Conservation (phyloP, 2,888 invertebrate species). For the Ennomos fuscantarius region DNA sequence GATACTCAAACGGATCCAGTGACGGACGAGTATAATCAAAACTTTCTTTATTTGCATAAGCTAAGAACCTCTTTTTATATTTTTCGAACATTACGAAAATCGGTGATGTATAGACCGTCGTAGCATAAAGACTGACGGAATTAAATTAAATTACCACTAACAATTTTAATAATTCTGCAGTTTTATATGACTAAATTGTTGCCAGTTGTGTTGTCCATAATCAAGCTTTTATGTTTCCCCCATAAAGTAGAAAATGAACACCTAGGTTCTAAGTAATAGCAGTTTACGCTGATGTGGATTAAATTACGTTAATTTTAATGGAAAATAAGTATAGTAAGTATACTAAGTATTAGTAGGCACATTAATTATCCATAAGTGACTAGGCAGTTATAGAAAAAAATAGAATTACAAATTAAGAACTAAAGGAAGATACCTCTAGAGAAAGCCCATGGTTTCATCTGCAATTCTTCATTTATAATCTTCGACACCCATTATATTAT, state of each 20-base stretch:
- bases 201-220: neutral
- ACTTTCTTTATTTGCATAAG: slow-evolving; percentile 13
- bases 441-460: too few species aligned
- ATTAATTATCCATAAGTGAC: too few species aligned
- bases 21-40: slow-evolving; percentile 3
- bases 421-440: too few species aligned
- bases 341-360: too few species aligned
- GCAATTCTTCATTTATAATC: too few species aligned
- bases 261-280: too few species aligned
- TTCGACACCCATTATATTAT: too few species aligned
- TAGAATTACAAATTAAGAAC: too few species aligned
- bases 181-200: neutral
- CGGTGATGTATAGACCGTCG: neutral
- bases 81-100: slow-evolving; percentile 1
- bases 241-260: neutral
- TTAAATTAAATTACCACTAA: too few species aligned
- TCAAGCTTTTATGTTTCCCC: neutral
- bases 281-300: neutral
- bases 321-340: neutral
- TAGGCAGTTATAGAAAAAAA: too few species aligned
- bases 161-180: neutral
- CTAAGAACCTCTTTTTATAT: slow-evolving; percentile 3
- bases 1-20: slow-evolving; percentile 10
- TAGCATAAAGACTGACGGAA: too few species aligned
- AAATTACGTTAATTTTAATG: neutral